Percentiles rank a stretch among this genome's conserved stretches.
These are phyloP conservation scores for Lysandra coridon DNA, from an alignment of 2,888 invertebrate genomes.

Conservation along the genomic window DNA sequence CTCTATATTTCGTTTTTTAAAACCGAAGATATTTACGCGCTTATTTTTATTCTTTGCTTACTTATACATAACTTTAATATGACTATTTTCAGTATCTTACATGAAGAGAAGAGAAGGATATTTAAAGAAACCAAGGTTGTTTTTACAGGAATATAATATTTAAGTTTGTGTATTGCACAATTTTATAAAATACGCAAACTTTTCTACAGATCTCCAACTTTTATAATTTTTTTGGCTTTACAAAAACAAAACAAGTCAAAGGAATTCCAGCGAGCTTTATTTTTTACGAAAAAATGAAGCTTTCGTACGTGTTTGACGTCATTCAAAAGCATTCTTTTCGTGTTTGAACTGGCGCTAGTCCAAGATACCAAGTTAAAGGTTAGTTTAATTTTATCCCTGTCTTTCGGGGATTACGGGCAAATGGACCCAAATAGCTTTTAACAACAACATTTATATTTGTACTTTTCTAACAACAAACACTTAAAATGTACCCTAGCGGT, in stretches of 20 bases:
- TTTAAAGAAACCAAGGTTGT: no score
- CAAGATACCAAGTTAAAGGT: constrained; percentile 25
- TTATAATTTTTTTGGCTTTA: neutral
- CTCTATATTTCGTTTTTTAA: neutral
- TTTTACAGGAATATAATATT: no score
- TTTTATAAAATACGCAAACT: neutral
- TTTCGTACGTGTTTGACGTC: constrained; percentile 19
- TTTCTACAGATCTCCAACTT: neutral
- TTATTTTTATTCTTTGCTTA: no score
- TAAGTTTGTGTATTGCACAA: neutral
- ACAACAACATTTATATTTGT: constrained; percentile 26
- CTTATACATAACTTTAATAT: no score
- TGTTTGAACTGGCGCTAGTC: constrained; percentile 21
- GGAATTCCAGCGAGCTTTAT: neutral
- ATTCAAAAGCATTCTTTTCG: constrained; percentile 24
- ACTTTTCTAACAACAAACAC: constrained; percentile 22
- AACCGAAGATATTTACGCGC: neutral
- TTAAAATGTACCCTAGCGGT: constrained; percentile 19
- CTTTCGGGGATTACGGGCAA: constrained; percentile 24
- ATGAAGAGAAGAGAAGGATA: no score
- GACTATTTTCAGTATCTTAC: no score
- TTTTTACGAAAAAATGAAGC: neutral
- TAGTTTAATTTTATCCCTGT: constrained; percentile 26
- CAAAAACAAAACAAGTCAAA: neutral
- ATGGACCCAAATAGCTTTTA: constrained; percentile 22